Percentiles rank a stretch among this genome's conserved stretches.
These are phyloP conservation scores for Cataglyphis rosenhaueri DNA, from an alignment of 2,888 invertebrate genomes.

Conservation along the genomic window DNA sequence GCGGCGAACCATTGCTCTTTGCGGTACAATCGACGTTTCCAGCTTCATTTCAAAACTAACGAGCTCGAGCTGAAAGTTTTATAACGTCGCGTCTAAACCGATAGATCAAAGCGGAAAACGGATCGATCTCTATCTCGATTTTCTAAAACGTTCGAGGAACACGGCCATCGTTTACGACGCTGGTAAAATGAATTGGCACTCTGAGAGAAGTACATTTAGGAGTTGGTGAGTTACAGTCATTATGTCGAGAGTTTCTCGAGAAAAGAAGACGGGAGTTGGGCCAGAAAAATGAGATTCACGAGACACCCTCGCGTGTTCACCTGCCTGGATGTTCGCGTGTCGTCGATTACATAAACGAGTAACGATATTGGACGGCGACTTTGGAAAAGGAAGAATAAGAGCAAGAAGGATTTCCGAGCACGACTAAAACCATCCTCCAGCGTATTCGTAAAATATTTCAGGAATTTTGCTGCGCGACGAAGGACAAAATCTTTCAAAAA, in stretches of 20 bases:
- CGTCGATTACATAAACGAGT: conserved; percentile 72
- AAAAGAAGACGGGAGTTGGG: conserved; percentile 20
- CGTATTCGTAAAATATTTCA: background rate
- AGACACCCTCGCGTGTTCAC: conserved; percentile 43
- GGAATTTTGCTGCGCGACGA: background rate
- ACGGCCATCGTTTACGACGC: conserved; percentile 6
- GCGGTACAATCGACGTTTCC: conserved; percentile 31
- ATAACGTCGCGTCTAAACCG: background rate
- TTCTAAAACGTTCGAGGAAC: conserved; percentile 4
- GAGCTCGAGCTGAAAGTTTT: conserved; percentile 4
- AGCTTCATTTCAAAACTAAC: conserved; percentile 11
- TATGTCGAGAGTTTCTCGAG: conserved; percentile 21
- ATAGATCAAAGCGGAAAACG: conserved; percentile 10
- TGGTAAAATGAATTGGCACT: conserved; percentile 31
- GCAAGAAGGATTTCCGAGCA: background rate
- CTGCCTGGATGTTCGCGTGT: conserved; percentile 70
- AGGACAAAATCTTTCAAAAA: background rate
- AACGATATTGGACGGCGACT: conserved; percentile 41
- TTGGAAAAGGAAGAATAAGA: background rate
- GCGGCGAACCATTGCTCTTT: conserved; percentile 27
- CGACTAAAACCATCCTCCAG: background rate
- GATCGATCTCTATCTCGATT: background rate
- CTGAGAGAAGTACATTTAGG: background rate
- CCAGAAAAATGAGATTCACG: conserved; percentile 19
- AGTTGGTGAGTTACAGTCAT: conserved; percentile 7